Conservation (phyloP, 2,888 invertebrate species). For the Glomeris marginata region DNA sequence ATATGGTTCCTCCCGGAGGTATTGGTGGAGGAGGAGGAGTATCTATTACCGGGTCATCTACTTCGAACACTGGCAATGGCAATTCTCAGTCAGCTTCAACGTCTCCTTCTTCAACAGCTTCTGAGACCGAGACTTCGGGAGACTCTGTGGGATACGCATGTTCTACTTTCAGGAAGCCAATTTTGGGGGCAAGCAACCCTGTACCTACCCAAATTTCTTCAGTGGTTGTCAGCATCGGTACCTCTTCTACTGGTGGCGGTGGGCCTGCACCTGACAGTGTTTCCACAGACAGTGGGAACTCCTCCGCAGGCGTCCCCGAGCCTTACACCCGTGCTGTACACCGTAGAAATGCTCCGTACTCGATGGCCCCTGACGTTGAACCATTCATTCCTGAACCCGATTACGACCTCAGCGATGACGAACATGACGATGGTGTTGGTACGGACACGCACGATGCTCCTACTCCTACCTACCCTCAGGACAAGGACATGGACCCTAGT, state of each 20-base stretch:
- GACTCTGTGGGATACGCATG: constrained; percentile 13
- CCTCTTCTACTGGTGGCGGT: too few relatives aligned
- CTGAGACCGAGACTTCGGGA: constrained; percentile 15
- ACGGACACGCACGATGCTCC: too few relatives aligned
- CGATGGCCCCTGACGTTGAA: too few relatives aligned
- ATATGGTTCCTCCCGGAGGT: constrained; percentile 15
- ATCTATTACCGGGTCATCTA: too few relatives aligned
- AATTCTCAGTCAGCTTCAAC: too few relatives aligned
- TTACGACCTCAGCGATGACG: constrained; percentile 72
- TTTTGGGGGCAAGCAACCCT: background rate
- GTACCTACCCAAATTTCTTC: background rate
- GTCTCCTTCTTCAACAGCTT: too few relatives aligned
- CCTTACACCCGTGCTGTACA: too few relatives aligned
- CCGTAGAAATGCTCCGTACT: too few relatives aligned
- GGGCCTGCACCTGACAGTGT: constrained; percentile 11
- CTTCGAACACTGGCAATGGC: too few relatives aligned
- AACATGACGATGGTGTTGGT: constrained; percentile 38
- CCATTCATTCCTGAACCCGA: constrained; percentile 86
- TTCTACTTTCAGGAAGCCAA: constrained; percentile 11
- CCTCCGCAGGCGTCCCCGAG: constrained; percentile 10
- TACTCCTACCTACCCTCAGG: too few relatives aligned
- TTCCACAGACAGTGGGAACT: constrained; percentile 15
- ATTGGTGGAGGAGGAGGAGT: too few relatives aligned
- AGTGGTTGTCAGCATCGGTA: background rate
- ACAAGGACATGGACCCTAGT: too few relatives aligned